phyloP scores from a whole-genome alignment of 2,113 vertebrate genomes.

The Triplophysa dalaica region DNA sequence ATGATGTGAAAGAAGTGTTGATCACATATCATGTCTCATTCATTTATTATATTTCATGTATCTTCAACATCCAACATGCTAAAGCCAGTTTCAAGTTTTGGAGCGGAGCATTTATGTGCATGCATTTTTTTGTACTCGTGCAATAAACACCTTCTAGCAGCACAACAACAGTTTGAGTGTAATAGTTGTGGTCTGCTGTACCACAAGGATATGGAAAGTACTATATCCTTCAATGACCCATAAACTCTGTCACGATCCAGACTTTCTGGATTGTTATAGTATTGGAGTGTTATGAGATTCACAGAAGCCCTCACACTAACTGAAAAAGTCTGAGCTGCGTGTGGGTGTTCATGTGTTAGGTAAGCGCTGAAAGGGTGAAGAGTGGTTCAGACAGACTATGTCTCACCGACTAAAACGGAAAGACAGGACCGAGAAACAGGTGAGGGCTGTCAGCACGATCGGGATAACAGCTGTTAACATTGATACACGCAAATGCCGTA shows the following conservation, averaged over 20 bases:
- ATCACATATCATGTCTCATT: not conserved
- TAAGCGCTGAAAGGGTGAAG: conserved; percentile 28
- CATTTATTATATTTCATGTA: not conserved
- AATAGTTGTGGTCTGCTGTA: conserved; percentile 25
- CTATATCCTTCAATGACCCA: conserved; percentile 38
- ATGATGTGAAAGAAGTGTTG: too few species aligned
- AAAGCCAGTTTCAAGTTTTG: too few species aligned
- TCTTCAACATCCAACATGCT: too few species aligned
- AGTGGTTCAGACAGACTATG: conserved; percentile 33
- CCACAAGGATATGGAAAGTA: conserved; percentile 34
- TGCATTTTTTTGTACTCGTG: conserved; percentile 3
- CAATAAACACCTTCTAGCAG: conserved; percentile 20
- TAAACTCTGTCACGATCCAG: conserved; percentile 35
- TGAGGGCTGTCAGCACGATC: conserved; percentile 18
- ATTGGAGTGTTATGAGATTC: conserved; percentile 40
- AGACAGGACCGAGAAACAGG: conserved; percentile 27
- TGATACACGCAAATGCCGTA: conserved; percentile 4
- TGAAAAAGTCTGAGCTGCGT: conserved; percentile 16
- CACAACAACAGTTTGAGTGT: conserved; percentile 9
- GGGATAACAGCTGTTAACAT: conserved; percentile 42
- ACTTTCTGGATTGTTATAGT: conserved; percentile 18
- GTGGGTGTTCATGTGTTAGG: conserved; percentile 37
- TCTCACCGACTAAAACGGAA: conserved; percentile 16
- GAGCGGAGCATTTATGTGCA: not conserved
- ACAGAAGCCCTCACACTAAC: conserved; percentile 40